Conservation (phyloP, 2,797 vertebrate genomes). For the Tapirus indicus region DNA sequence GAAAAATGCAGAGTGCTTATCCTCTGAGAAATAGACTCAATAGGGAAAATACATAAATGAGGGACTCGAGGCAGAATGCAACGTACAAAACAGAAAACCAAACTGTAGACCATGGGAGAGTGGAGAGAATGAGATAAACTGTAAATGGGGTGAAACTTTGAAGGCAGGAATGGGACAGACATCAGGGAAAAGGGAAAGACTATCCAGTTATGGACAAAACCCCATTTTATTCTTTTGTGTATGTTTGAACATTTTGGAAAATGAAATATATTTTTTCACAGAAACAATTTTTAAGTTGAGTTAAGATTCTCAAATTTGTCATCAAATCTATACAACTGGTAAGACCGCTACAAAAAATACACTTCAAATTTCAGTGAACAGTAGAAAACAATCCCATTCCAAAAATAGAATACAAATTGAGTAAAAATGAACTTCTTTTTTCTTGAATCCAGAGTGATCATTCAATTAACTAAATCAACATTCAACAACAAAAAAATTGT, state of each 20-base stretch:
- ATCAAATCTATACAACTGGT: neutral
- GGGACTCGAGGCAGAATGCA: slow-evolving; percentile 22
- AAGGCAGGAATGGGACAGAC: neutral
- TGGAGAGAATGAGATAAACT: slow-evolving; percentile 47
- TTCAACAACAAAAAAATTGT: slow-evolving; percentile 12
- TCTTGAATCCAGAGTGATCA: neutral
- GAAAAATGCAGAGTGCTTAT: neutral
- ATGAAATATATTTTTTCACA: slow-evolving; percentile 27
- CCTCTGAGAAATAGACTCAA: slow-evolving; percentile 6
- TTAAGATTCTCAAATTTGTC: slow-evolving; percentile 50
- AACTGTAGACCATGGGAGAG: neutral
- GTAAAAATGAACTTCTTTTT: neutral
- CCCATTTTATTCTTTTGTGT: slow-evolving; percentile 21
- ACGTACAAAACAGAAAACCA: slow-evolving; percentile 21
- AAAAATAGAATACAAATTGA: slow-evolving; percentile 43
- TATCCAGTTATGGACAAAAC: neutral
- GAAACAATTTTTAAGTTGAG: slow-evolving; percentile 30
- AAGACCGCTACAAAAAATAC: neutral
- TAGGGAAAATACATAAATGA: neutral
- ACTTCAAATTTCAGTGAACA: neutral
- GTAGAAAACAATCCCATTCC: slow-evolving; percentile 36
- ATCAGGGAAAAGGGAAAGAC: neutral
- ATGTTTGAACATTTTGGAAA: neutral
- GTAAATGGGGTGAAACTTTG: neutral
- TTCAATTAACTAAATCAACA: slow-evolving; percentile 38